Evolutionary conservation across 1,140 invertebrate genomes (phyloP).

Genomic region (Drosophila serrata): DNA sequence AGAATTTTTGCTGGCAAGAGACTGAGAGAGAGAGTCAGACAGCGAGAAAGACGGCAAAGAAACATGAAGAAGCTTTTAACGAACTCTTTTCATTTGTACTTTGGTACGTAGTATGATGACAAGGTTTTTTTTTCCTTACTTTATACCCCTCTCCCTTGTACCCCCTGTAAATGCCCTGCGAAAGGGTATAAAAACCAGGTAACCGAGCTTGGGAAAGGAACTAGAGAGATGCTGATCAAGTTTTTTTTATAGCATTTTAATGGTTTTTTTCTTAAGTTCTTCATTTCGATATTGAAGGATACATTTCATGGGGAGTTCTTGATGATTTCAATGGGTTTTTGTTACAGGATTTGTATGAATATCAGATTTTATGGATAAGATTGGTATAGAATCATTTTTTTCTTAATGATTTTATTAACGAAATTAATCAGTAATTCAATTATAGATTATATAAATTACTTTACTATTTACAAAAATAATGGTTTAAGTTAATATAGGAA

Average conservation of each 20-base stretch:
- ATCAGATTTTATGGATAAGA: not conserved
- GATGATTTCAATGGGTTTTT: not conserved
- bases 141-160: slow-evolving; percentile 18
- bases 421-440: not conserved
- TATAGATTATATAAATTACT: no score
- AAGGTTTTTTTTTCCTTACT: slow-evolving; percentile 46
- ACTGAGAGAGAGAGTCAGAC: not conserved
- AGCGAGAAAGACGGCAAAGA: slow-evolving; percentile 49
- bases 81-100: slow-evolving; percentile 84
- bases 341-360: not conserved
- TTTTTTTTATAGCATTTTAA: slow-evolving; percentile 21
- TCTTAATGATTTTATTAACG: not conserved
- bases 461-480: not conserved
- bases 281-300: slow-evolving; percentile 30
- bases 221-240: slow-evolving; percentile 28
- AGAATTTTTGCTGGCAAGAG: slow-evolving; percentile 72
- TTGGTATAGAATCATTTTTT: not conserved
- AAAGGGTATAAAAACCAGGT: slow-evolving; percentile 38
- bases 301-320: slow-evolving; percentile 1
- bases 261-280: not conserved
- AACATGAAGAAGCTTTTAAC: slow-evolving; percentile 83
- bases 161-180: slow-evolving; percentile 23
- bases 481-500: not conserved
- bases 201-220: slow-evolving; percentile 37
- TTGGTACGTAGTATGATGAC: slow-evolving; percentile 71